These are phyloP conservation scores for Hippopotamus amphibius DNA, from an alignment of 2,113 vertebrate species.

Conservation along the genomic window DNA sequence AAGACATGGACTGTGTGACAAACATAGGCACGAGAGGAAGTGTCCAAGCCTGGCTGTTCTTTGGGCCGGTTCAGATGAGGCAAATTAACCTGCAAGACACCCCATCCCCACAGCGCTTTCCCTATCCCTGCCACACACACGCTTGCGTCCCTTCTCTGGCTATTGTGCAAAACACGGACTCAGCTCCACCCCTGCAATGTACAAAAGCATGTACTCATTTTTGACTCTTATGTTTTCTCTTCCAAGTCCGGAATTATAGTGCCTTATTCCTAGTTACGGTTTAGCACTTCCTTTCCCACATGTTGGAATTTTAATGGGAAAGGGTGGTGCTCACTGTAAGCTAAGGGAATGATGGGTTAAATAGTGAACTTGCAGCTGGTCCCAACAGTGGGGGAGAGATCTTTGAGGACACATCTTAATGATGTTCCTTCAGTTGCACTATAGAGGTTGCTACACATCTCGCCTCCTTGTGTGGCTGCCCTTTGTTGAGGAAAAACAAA, in stretches of 20 bases:
- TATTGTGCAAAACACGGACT: neutral
- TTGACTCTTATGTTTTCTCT: neutral
- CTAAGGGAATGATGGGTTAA: neutral
- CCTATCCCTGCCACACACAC: rapidly evolving
- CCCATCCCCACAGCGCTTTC: neutral
- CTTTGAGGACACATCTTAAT: neutral
- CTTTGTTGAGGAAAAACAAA: slow-evolving; percentile 39
- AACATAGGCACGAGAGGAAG: neutral
- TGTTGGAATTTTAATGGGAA: neutral
- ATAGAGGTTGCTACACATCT: neutral
- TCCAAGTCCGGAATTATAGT: neutral
- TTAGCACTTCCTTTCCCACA: neutral
- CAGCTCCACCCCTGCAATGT: neutral
- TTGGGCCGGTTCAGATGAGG: neutral
- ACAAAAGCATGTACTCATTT: neutral
- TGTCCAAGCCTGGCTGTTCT: neutral
- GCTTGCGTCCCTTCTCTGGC: neutral
- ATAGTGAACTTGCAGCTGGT: neutral
- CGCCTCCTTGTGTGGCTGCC: neutral
- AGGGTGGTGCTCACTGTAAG: neutral
- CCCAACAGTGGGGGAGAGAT: neutral
- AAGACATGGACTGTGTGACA: neutral
- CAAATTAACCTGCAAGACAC: neutral
- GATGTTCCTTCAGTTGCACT: neutral
- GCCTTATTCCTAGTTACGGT: neutral